phyloP scores from a whole-genome alignment of 2,888 invertebrate genomes.

The Eudasyphora cyanicolor region DNA sequence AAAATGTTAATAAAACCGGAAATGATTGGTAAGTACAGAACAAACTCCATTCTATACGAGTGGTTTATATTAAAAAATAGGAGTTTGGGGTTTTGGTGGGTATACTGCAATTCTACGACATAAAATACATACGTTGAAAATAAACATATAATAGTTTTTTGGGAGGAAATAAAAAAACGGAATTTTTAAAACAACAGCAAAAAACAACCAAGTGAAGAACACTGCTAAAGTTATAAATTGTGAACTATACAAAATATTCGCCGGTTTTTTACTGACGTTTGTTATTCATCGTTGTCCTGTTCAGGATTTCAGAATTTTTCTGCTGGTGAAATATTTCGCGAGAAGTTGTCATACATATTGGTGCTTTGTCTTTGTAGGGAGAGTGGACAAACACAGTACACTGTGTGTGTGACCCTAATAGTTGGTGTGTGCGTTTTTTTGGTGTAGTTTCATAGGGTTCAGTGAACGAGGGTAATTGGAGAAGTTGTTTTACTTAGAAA shows the following conservation, averaged over 20 bases:
- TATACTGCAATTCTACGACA: background rate
- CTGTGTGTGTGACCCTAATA: conserved; percentile 19
- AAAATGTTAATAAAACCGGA: conserved; percentile 83
- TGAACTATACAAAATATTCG: conserved; percentile 38
- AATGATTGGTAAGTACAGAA: conserved; percentile 82
- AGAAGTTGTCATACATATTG: conserved; percentile 57
- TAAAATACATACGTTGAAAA: conserved; percentile 17
- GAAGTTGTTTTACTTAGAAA: too few relatives aligned
- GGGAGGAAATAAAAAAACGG: conserved; percentile 41
- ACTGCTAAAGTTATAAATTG: conserved; percentile 52
- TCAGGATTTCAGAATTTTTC: conserved; percentile 14
- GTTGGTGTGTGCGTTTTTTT: conserved; percentile 40
- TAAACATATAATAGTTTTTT: conserved; percentile 37
- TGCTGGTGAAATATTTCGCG: conserved; percentile 57
- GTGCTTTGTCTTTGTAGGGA: conserved; percentile 52
- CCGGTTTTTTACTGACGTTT: too few relatives aligned
- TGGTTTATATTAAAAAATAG: background rate
- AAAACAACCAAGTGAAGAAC: background rate
- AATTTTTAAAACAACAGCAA: conserved; percentile 28
- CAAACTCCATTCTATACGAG: background rate
- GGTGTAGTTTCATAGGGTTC: conserved; percentile 14
- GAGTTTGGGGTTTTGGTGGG: background rate
- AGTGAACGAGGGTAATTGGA: background rate
- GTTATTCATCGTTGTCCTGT: background rate
- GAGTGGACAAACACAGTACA: conserved; percentile 2